Evolutionary conservation across 1,140 invertebrate species (phyloP), one percentile per base, ranked within the genome.

Genomic region (Drosophila truncata): DNA sequence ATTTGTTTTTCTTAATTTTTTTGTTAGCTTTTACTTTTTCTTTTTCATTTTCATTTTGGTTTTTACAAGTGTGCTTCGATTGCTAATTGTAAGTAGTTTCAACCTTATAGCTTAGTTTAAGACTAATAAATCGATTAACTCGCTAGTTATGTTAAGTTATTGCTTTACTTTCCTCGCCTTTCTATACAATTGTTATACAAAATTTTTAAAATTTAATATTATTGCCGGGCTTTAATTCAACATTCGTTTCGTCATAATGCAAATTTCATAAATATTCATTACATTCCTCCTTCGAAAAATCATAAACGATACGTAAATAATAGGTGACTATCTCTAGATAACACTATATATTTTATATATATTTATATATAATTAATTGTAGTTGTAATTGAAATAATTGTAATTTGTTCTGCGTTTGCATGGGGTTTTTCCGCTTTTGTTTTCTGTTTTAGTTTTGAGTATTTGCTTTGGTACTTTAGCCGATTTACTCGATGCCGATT

Each of bases 381-480:
- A 85, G 66, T 88, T 77, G 55, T 84, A 90, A 88, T 88, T 90
- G 66, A 84, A 88, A 90, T 90, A 78, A 78, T 77, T 82, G 67
- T 77, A 78, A 70, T 78, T 78, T 61, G 65, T 60, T 71, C 71
- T 60, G 52, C 71, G 60, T 37, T 84, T 83, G 57, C 82, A 83
- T 47, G 11, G 62, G 11, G 62, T 50, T 54, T 42, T 47, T 75
- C 3, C 25, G 29, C 41, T 52, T 81, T 65, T 54, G 31, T 50
- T 77, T 78, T 64, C 61, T 67, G 64, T 39, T 39, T 71, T 86
- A 55, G 52, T 60, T 87, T 88, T 91, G 88, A 91, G 91, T 92
- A 92, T 92, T 70, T 92, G 91, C 91, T 92, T 92, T 92, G 91
- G 91, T 92, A 92, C 91, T 92, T 92, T 92, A 92, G 91, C 91